Evolutionary conservation across 2,888 invertebrate genomes (phyloP), one percentile per base, ranked within the genome.

Genomic region (Microctonus brassicae): DNA sequence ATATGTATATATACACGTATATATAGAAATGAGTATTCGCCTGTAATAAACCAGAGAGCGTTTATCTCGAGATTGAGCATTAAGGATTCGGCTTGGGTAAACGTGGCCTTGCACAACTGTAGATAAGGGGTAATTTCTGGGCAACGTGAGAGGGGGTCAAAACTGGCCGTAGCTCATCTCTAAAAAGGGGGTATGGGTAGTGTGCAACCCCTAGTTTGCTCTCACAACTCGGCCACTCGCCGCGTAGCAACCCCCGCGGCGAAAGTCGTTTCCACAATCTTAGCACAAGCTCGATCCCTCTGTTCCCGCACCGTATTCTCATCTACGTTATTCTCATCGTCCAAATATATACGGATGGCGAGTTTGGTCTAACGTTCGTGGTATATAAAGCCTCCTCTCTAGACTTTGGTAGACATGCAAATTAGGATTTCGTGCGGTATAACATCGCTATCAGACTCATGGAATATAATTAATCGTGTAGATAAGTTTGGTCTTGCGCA

Each of bases 111-210:
- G 86, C 81, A 47, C 77, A 78, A 77, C 79, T 78, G 80, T 77
- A 86, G 86, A 86, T 86, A 86, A 86, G 84, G 84, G 83, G 82
- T 84, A 85, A 86, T 86, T 86, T 86, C 86, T 84, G 81, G 75
- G 79, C 73, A 70, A 76, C 79, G 77, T 76, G 78, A 79, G 80
- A 62, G 80, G 80, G 84, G 84, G 82, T 82, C 82, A 83, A 76
- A 83, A 81, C 84, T 84, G 83, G 80, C 85, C 86, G 83, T 86
- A 84, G 84, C 85, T 86, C 86, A 85, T 86, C 85, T 83, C 76
- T 75, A 74, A 62, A 57, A 24, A 73, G 65, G 64, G 64, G 57
- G 64, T 64, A 67, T 69, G 47, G 47, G 57, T 65, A 34, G 69
- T 67, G 57, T 22, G 47, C 29, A 53, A 34, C 66, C 69, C 60